Base-by-base conservation (phyloP, 2,888 invertebrate genomes). In the Steinernema carpocapsae region DNA sequence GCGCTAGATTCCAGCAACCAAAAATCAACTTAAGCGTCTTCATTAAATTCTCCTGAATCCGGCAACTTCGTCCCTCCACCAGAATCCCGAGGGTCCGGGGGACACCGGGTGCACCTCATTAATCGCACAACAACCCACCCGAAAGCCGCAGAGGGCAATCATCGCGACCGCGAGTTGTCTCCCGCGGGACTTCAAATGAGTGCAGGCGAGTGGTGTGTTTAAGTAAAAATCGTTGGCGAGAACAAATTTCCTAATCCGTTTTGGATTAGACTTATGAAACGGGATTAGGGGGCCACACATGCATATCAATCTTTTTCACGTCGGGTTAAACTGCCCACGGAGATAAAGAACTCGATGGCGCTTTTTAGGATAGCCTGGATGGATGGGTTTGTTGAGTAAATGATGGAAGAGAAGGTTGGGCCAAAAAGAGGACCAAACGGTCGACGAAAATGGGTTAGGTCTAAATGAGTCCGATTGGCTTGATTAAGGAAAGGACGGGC, bases 141-240 rank as follows among this genome's bases (percentile, higher is more conserved):
- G 10, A 37, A 37, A 37, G 37, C 37, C 29, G 7, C 17, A 4
- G 64, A 26, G 26, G 56, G 24, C 64, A 64, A 29, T 64, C 64
- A 32, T 56, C 56, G 64, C 64, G 64, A 17, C 64, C 17, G 7
- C 32, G 26, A 64, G 29, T 64, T 32, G 17, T 22, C 19, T n/a
- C 64, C 64, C 64, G 24, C 64, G 64, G 64, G 64, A 26, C 17
- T 7, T 32, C 64, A 64, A 64, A 64, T 64, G 64, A 64, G 64
- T 64, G 64, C 64, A 29, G 17, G 64, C 64, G 64, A 6, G 64
- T 32, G 56, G 56, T 22, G 48, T 26, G 64, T 64, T 64, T 64
- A 64, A 64, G 64, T 64, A 64, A 64, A 64, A 64, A 64, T 64
- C 64, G 64, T 64, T 64, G 24, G 64, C 64, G 64, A 6, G 64